phyloP scores from a whole-genome alignment of 1,140 invertebrate species.

The Matsumurasca onukii region DNA sequence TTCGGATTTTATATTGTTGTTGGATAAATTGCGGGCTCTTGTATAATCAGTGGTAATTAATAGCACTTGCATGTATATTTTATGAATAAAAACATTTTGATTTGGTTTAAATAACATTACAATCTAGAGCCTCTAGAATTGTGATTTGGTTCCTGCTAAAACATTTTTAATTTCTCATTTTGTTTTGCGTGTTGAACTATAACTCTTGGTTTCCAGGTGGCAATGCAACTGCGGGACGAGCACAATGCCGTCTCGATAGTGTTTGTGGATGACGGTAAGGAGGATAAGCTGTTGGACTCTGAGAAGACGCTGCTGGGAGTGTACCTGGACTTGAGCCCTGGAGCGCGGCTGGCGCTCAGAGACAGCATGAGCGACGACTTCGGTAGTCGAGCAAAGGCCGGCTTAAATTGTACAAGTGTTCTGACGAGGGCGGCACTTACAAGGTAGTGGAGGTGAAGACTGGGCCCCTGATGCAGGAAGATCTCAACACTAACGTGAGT shows the following conservation, averaged over 20 bases:
- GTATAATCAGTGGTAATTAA: too few relatives aligned
- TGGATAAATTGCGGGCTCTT: too few relatives aligned
- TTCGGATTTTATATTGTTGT: too few relatives aligned
- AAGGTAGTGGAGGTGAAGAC: conserved; percentile 85
- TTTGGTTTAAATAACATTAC: too few relatives aligned
- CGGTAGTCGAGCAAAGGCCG: conserved; percentile 47
- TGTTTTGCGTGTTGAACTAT: too few relatives aligned
- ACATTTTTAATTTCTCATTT: too few relatives aligned
- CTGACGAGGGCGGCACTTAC: conserved; percentile 76
- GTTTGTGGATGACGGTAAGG: conserved; percentile 84
- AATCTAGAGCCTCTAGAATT: too few relatives aligned
- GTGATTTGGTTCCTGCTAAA: too few relatives aligned
- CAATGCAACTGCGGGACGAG: conserved; percentile 48
- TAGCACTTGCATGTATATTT: too few relatives aligned
- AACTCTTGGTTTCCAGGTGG: conserved; percentile 48
- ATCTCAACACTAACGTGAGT: conserved; percentile 73
- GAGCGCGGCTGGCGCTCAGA: conserved; percentile 37
- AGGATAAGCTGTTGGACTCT: conserved; percentile 64
- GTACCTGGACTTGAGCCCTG: conserved; percentile 64
- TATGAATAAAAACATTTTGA: too few relatives aligned
- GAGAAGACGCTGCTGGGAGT: conserved; percentile 67
- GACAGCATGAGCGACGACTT: conserved; percentile 46
- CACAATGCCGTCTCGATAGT: conserved; percentile 57
- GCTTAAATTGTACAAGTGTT: conserved; percentile 68
- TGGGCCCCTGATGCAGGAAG: conserved; percentile 75